Percentiles rank a stretch among this genome's conserved stretches.
These are phyloP conservation scores for Drosophila jambulina DNA, from an alignment of 1,140 invertebrate genomes.

Conservation along the genomic window DNA sequence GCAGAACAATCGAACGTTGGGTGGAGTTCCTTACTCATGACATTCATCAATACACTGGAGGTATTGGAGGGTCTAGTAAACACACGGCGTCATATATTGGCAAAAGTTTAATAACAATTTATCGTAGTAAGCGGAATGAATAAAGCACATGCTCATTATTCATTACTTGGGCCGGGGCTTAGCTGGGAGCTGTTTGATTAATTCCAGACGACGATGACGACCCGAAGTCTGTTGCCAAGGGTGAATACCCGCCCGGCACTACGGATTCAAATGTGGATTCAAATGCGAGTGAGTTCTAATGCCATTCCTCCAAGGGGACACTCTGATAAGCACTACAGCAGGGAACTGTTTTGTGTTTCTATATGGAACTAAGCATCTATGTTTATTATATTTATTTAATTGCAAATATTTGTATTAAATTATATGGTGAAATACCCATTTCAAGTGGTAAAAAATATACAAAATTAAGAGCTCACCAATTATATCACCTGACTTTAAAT, in stretches of 20 bases:
- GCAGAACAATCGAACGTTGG: constrained; percentile 23
- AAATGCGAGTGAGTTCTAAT: constrained; percentile 24
- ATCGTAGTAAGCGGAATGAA: constrained; percentile 27
- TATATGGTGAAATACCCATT: not conserved
- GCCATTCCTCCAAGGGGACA: not conserved
- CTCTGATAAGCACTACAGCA: constrained; percentile 9
- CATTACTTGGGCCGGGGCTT: constrained; percentile 38
- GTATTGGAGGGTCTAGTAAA: constrained; percentile 18
- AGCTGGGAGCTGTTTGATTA: constrained; percentile 38
- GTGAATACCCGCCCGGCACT: constrained; percentile 22
- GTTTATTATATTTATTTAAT: not conserved
- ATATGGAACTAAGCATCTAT: not conserved
- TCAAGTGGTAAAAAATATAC: not conserved
- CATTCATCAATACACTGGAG: constrained; percentile 15
- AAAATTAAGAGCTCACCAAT: not conserved
- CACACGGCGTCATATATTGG: constrained; percentile 24
- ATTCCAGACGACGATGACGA: constrained; percentile 26
- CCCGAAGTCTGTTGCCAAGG: constrained; percentile 37
- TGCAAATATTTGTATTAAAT: not conserved
- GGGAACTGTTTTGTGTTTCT: not conserved
- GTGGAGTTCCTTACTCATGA: constrained; percentile 25
- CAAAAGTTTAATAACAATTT: constrained; percentile 47
- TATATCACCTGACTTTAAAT: not conserved
- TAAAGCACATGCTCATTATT: constrained; percentile 37
- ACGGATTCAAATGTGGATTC: constrained; percentile 18